Evolutionary conservation across 2,113 vertebrate species (phyloP).

Genomic region (Calyptommatus sinebrachiatus): DNA sequence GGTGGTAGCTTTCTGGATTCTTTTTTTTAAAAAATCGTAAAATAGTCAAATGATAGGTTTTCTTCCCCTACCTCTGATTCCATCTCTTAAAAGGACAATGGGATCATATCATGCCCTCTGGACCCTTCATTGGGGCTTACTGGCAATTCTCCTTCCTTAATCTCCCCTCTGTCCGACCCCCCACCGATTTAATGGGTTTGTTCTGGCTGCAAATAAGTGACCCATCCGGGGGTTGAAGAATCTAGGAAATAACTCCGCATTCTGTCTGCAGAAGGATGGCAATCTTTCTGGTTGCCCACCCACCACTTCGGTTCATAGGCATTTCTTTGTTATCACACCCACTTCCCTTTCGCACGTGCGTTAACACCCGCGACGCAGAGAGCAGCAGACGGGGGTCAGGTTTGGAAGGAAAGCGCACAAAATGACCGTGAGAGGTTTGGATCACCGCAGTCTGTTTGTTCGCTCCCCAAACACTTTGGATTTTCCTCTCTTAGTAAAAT

Average conservation of each 20-base stretch:
- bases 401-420: too few relatives aligned
- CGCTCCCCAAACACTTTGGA: too few relatives aligned
- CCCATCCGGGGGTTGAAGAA: too few relatives aligned
- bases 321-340: not conserved
- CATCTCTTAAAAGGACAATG: too few relatives aligned
- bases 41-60: not conserved
- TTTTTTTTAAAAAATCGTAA: not conserved
- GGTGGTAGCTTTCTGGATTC: not conserved
- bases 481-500: too few relatives aligned
- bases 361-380: not conserved
- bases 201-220: not conserved
- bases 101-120: not conserved
- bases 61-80: too few relatives aligned
- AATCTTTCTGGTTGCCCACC: not conserved
- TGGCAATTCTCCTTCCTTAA: conserved; percentile 37
- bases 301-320: not conserved
- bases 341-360: not conserved
- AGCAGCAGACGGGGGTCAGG: not conserved
- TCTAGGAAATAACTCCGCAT: not conserved
- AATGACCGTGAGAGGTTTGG: too few relatives aligned
- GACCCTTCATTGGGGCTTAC: conserved; percentile 16
- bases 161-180: conserved; percentile 12
- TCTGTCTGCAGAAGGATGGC: not conserved
- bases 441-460: too few relatives aligned
- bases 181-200: too few relatives aligned